Percentiles rank a stretch among this genome's conserved stretches.
These are phyloP conservation scores for Papilio glaucus DNA, from an alignment of 1,140 invertebrate species.

Conservation along the genomic window DNA sequence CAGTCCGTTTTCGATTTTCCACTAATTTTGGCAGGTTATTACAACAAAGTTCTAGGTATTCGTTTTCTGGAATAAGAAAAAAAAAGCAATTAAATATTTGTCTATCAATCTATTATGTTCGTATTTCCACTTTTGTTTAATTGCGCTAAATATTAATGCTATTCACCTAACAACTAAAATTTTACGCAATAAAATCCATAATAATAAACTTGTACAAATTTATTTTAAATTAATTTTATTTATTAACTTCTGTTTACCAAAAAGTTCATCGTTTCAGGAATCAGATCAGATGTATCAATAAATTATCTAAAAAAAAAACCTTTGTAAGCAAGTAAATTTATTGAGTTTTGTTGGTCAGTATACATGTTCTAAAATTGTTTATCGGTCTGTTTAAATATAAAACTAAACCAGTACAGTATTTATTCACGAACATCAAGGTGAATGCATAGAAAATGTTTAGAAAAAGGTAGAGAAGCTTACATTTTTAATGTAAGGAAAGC, in stretches of 20 bases:
- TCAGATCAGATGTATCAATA: background rate
- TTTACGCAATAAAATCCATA: too few species aligned
- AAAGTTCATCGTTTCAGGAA: background rate
- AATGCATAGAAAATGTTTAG: background rate
- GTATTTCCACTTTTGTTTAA: slow-evolving; percentile 12
- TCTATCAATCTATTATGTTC: background rate
- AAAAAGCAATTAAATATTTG: slow-evolving; percentile 22
- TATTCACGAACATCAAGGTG: slow-evolving; percentile 7
- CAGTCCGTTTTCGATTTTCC: slow-evolving; percentile 58
- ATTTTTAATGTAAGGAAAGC: background rate
- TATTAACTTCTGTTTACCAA: background rate
- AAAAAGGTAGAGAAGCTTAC: slow-evolving; percentile 8
- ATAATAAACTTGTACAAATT: too few species aligned
- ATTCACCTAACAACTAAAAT: too few species aligned
- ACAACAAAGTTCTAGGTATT: slow-evolving; percentile 41
- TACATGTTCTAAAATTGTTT: background rate
- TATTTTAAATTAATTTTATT: too few species aligned
- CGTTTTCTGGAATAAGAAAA: slow-evolving; percentile 47
- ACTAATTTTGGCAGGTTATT: slow-evolving; percentile 51
- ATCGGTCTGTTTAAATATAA: background rate
- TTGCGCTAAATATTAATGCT: too few species aligned
- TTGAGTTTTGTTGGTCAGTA: background rate
- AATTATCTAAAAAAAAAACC: background rate
- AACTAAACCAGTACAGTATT: slow-evolving; percentile 11
- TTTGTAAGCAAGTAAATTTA: background rate